Base-by-base conservation (phyloP, 2,797 vertebrate species). In the Sebastes vulpes region DNA sequence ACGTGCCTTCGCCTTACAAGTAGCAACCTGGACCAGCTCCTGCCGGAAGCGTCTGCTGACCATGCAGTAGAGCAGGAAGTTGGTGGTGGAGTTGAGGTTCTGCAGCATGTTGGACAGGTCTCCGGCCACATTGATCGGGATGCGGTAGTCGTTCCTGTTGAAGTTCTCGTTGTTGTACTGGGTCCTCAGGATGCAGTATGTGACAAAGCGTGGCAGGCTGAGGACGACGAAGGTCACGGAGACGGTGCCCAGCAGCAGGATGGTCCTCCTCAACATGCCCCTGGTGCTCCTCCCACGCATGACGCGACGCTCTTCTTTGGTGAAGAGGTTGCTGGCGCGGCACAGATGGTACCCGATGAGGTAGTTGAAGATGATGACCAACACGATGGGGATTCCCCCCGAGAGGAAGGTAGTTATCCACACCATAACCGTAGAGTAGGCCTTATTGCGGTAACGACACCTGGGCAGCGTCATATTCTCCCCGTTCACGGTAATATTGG, bases 41-140 rank as follows among this genome's bases (percentile, higher is more conserved):
- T 35, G 85, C 0, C 96, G 89, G 82, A 97, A 97, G 32, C 93
- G 68, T 2, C 72, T 88, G 81, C 96, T 96, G 46, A 95, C 95
- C 86, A 96, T 59, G 70, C 96, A 96, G 91, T 97, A 97, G n/a
- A 97, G 94, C 68, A 97, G 83, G 86, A 96, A 96, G 90, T 97
- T 97, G 75, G 96, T 96, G 90, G 93, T 90, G 75, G 95, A 96
- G 86, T 96, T 96, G n/a, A 96, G 93, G 92, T 96, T 96, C 79
- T 97, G 96, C 67, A 97, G 90, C 96, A 97, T 97, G 86, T 96
- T 96, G 71, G 95, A 95, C 54, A 96, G 1, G 73, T 97, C 96
- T 12, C 94, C 84, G 0, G 94, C 88, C 63, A 95, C 69, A 0
- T 96, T 96, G 82, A 96, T 96, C 50, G 93, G 84, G 57, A 95